Evolutionary conservation across 2,113 vertebrate species (phyloP), one percentile per base, ranked within the genome.

Genomic region (Drymodes brunneopygia): DNA sequence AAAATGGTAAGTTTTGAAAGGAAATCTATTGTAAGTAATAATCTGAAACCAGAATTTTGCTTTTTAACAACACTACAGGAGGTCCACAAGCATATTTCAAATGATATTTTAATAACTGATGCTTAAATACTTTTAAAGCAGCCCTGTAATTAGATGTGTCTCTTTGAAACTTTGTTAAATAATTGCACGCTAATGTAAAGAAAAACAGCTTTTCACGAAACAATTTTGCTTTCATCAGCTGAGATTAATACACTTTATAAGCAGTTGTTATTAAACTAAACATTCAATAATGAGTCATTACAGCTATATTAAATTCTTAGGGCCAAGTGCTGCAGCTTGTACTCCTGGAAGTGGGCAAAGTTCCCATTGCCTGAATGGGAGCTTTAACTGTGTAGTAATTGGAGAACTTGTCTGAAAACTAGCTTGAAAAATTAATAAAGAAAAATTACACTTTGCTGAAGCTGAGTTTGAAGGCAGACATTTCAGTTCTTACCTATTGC

Each of bases 111-210:
- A 95, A 79, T 93, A 95, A 89, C n/a, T 35, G 18, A 82, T 84
- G n/a, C 82, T 92, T 96, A 92, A 94, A 81, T 80, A 93, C 93
- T 88, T 94, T 75, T 94, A 93, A 92, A 93, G 79, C 45, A 93
- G 81, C 51, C 45, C 73, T 65, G 40, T 91, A 95, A 96, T 96
- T 91, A 94, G 73, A 94, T 69, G 62, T 77, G 86, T 91, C 57
- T 90, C 88, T 91, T 89, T 94, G 88, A 95, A 94, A 87, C 75
- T 95, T 96, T 65, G 79, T 90, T 88, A 86, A 93, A 86, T 84
- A 94, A 90, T 86, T 88, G 81, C 86, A 78, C 73, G 18, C n/a
- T 92, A 92, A 94, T 79, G 60, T 70, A 94, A 97, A 84, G 91
- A 88, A 90, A 94, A 96, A 24, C 65, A 94, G 72, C 45, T 95